Evolutionary conservation across 2,113 vertebrate species (phyloP), one percentile per base, ranked within the genome.

Genomic region (Enhydra lutris): DNA sequence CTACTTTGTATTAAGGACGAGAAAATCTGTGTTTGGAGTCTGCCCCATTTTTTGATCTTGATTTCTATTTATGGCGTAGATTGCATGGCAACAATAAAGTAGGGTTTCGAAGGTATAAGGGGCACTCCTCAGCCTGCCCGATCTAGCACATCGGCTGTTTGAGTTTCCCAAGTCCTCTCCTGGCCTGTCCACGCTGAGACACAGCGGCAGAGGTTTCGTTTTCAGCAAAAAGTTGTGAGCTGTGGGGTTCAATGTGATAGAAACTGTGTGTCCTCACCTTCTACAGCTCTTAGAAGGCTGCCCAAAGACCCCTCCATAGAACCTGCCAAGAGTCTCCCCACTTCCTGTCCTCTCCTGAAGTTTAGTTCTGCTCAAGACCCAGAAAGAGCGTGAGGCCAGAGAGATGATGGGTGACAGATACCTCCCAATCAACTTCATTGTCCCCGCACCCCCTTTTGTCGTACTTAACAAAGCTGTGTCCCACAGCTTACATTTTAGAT

Each of bases 291-390:
- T n/a, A 26, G 79, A 63, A 87, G 45, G 31, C 65, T 76, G 42
- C 57, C 36, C 55, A 42, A 17, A 67, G 57, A 47, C 29, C 18
- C 52, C 23, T 36, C 47, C n/a, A 6, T 11, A 7, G 57, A 39
- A 24, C 50, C 87, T n/a, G 11, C 36, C 3, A 18, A 12, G 52
- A 59, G 34, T 84, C 7, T 65, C 42, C 89, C 67, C 74, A 2
- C 61, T 61, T 74, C 55, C 52, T 39, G 61, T 42, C 74, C 42
- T 92, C 55, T 65, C 39, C 92, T 95, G 74, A 57, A 50, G 23
- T 76, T 76, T 42, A 29, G 21, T 91, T 89, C 94, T 88, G 61
- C 82, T 93, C 55, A 76, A 85, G 84, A 95, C 59, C 65, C 88
- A 93, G 59, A 87, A 92, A 80, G 67, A 81, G 52, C 21, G 17